Evolutionary conservation across 2,797 vertebrate genomes (phyloP).

Genomic region (Spatula clypeata): DNA sequence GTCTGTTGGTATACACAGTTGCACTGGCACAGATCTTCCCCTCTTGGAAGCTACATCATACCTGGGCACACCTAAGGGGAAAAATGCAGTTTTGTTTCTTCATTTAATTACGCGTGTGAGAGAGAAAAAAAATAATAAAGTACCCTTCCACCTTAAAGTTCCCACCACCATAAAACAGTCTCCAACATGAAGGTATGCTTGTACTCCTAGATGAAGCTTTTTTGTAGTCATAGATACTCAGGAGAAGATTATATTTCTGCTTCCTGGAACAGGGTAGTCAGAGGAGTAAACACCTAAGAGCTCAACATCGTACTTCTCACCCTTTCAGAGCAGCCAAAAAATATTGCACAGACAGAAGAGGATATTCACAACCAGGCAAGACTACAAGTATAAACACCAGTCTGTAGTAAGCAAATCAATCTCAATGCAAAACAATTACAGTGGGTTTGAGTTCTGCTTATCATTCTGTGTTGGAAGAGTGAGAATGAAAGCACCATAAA

Average conservation of each 20-base stretch:
- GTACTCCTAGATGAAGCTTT: background rate
- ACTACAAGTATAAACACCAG: background rate
- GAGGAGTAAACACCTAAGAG: background rate
- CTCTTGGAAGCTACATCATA: background rate
- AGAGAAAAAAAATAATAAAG: background rate
- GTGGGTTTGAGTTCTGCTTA: background rate
- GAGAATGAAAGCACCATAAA: background rate
- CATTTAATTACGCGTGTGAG: background rate
- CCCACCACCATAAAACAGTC: background rate
- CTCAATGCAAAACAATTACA: background rate
- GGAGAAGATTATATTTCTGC: background rate
- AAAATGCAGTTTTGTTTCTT: background rate
- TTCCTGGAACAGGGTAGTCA: background rate
- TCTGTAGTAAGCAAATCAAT: rapidly evolving
- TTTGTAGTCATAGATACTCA: background rate
- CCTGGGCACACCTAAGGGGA: background rate
- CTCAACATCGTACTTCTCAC: background rate
- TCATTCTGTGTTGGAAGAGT: background rate
- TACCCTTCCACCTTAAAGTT: background rate
- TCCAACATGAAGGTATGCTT: background rate
- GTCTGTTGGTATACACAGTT: background rate
- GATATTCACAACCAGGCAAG: background rate
- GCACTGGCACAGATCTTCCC: background rate
- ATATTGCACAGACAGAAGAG: background rate
- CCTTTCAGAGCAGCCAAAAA: background rate